Conservation (phyloP, 2,113 vertebrate genomes). For the Tamias sibiricus region DNA sequence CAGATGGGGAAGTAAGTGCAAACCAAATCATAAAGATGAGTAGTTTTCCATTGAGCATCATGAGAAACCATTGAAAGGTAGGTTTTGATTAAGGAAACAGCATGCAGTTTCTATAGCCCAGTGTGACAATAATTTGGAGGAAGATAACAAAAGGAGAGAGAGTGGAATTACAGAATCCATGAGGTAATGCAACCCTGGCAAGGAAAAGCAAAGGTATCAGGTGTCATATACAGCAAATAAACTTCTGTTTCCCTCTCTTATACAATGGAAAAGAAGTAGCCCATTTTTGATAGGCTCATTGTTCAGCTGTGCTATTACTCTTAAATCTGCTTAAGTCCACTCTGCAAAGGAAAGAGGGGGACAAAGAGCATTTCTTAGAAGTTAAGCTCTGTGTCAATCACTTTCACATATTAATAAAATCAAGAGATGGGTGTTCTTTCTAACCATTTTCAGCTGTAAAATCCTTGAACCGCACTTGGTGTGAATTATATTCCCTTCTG, state of each 20-base stretch:
- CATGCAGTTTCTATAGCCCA: background rate
- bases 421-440: background rate
- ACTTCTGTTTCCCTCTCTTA: background rate
- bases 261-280: background rate
- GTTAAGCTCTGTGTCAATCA: background rate
- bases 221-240: background rate
- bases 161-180: background rate
- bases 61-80: background rate
- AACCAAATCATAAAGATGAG: background rate
- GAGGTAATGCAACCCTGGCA: background rate
- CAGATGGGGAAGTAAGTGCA: background rate
- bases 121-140: background rate
- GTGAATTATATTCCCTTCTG: slow-evolving; percentile 16
- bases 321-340: background rate
- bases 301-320: background rate
- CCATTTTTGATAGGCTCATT: background rate
- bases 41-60: background rate
- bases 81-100: background rate
- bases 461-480: background rate
- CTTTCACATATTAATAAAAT: background rate
- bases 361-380: background rate
- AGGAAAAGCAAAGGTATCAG: background rate
- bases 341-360: background rate
- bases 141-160: background rate
- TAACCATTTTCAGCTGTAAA: slow-evolving; percentile 34